Base-by-base conservation (phyloP, 2,888 invertebrate species). In the Trichopoda pennipes region DNA sequence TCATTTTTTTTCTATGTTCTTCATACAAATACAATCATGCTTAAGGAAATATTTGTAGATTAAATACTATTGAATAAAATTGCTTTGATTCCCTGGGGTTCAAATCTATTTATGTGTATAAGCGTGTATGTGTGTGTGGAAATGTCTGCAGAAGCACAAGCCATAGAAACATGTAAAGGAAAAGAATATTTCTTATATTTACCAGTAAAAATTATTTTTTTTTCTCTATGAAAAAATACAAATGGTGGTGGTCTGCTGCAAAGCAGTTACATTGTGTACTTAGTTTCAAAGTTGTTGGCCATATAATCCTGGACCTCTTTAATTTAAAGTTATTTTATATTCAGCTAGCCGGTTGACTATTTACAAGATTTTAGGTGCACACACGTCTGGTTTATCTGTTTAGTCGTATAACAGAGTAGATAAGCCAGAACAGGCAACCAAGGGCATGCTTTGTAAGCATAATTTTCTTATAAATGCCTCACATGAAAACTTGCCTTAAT, bases 51-150 rank as follows among this genome's bases (percentile, higher is more conserved):
- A 63, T 61, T 66, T 66, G 68, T 55, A 51, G 76, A 77, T 72
- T 73, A 63, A 44, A 60, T n/a, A 51, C 49, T 78, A 60, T 69
- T 64, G 16, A 63, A 74, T 64, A 70, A 47, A 81, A 64, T 63
- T 78, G 38, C 38, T 47, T 2, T 49, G n/a, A 17, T 42, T 63
- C 72, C 73, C 73, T 68, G 47, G 68, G 68, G 76, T 47, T 32
- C 9, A 28, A 63, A 32, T 58, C 21, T 47, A 47, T 53, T 42
- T 61, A 19, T 53, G 4, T 55, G 51, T 17, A 42, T 7, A 61
- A 44, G 28, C 16, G n/a, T 42, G 32, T 53, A 8, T 55, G 51
- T 17, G 32, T 53, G 4, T 55, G 51, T 17, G 32, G 10, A 61
- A 44, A 42, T 17, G n/a, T 42, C 19, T 61, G n/a, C 21, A 49